Base-by-base conservation (phyloP, 2,888 invertebrate genomes). In the Pemphredon lugubris region DNA sequence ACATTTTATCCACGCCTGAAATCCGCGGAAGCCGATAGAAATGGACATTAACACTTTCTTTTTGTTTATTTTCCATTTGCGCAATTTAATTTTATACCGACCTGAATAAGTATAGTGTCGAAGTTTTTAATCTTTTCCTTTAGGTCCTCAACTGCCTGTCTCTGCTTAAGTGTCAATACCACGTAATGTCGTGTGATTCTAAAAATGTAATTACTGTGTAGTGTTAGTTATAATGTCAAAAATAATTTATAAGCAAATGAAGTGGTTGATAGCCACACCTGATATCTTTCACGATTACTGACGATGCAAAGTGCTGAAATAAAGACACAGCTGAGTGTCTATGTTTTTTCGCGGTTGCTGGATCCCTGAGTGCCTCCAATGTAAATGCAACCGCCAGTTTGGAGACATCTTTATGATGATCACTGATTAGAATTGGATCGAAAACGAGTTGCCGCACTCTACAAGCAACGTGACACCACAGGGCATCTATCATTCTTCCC, bases 1-100 rank as follows among this genome's bases (percentile, higher is more conserved):
- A 55, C 88, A 86, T 57, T 88, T 87, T 50, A 89, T 71, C 89
- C 89, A 90, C 14, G 84, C 84, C 88, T 89, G 26, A 9, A 81
- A 74, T 44, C 68, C 7, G 4, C n/a, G n/a, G 1, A 40, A 14
- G 16, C 2, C 14, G 16, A 16, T 40, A 0, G 16, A 40, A 3
- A n/a, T n/a, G n/a, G n/a, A n/a, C n/a, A n/a, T 34, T 34, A 7
- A 34, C 2, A 11, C 7, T 11, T 7, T 34, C 7, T 34, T 4
- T 34, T n/a, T 3, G 7, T 5, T 37, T 34, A 16, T 30, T n/a
- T 21, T 20, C 13, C 44, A 20, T 2, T 18, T 5, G 2, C 0
- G 13, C 14, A 34, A 30, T 16, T 51, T 18, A 2, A 5, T 40
- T 53, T 14, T 26, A n/a, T 39, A 65, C 77, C 57, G 23, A 88